Evolutionary conservation across 2,113 vertebrate species (phyloP), one percentile per base, ranked within the genome.

Genomic region (Menidia beryllina): DNA sequence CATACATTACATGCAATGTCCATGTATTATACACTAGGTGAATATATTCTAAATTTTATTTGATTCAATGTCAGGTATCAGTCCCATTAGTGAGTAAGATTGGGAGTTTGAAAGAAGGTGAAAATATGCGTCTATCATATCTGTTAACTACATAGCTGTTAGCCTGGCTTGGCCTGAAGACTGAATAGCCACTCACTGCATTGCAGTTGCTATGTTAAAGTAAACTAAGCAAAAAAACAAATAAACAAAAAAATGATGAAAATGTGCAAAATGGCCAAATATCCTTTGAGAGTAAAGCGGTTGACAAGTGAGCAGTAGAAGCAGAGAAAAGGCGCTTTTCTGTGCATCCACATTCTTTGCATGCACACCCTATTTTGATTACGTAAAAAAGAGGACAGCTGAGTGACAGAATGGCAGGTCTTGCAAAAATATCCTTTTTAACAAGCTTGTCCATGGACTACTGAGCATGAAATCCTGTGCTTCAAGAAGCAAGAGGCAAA

Each of bases 331-430:
- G 50, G 23, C 21, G 72, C 78, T 57, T 68, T 36, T 47, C 47
- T 53, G 53, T 25, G 14, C 21, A 78, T 82, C 66, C 6, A 53
- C 34, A 82, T 43, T 79, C 75, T 41, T 34, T 23, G 56, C 73
- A 72, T 64, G 69, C 67, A 38, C 45, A 24, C 48, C 27, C 24
- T 59, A 36, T 72, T 82, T 69, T 14, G 1, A 68, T 69, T 69
- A 58, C 24, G 73, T 79, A 73, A 71, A 69, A 50, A 3, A 14
- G 51, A 67, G 23, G 79, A 73, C 75, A 72, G 84, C 55, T 75
- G 84, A 85, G 65, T 80, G 88, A 79, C 86, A 86, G 82, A 57
- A 53, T 65, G 64, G 75, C 75, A 64, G 54, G 47, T 65, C 55
- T 65, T 56, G 84, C 84, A 85, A 78, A 77, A 82, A 74, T 11